Evolutionary conservation across 53 echinoderm and acorn worm species (phyloP), one percentile per base, ranked within the genome.

Genomic region (Apostichopus leukothele): DNA sequence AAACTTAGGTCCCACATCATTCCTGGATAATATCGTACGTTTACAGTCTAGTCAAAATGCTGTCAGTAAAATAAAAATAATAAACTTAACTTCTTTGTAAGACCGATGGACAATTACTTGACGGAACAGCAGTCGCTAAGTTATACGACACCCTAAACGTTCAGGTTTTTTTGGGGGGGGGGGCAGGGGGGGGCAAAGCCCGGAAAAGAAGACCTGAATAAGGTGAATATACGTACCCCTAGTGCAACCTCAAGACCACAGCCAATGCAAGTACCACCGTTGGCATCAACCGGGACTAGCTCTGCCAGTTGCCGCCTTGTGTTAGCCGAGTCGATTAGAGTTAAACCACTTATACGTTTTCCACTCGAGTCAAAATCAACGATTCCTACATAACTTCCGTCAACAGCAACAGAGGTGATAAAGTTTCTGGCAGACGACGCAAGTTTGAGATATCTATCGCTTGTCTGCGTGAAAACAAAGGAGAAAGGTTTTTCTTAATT

Each of bases 321-420:
- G 9, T 61, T 11, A 21, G 25, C 84, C 4, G 84, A 84, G 84
- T 84, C 84, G 52, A 84, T 84, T 11, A 84, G 57, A 3, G 84
- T 84, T 27, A 84, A 39, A 3, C 66, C 84, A 60, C 66, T 84
- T 25, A 66, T 8, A 1, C 11, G 9, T 61, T 84, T 23, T n/a
- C 51, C 79, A 5, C 1, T 77, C 5, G 77, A 77, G 20, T 83
- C 59, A 59, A 83, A 83, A 18, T 57, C 22, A 6, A 83, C 83
- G 60, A 83, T 83, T 12, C 83, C 83, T 9, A 83, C 53, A 39
- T 53, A 83, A 55, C 83, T 83, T 54, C 83, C 83, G 54, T 83
- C 83, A 52, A 83, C 83, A 16, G 60, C 83, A 13, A 83, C 7
- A 1, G 83, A 83, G 7, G 83, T 57, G 57, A 83, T 9, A 53